phyloP scores from a whole-genome alignment of 2,888 invertebrate species.

The Macrophya alboannulata region DNA sequence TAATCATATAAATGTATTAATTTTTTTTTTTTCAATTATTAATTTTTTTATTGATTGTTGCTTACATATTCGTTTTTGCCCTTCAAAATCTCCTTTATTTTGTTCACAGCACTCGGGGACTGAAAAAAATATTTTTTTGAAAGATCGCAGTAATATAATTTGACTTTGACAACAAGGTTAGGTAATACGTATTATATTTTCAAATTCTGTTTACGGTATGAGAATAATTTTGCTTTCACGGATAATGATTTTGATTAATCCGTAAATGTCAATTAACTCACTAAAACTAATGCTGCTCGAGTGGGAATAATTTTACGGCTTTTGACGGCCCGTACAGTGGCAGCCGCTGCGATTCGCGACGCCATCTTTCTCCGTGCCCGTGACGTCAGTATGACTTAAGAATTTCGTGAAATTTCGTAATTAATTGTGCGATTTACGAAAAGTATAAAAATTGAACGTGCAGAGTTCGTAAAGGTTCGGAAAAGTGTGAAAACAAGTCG shows the following conservation, averaged over 20 bases:
- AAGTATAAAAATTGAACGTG: constrained; percentile 12
- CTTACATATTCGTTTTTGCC: constrained; percentile 88
- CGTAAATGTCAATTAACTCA: constrained; percentile 70
- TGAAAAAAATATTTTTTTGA: constrained; percentile 75
- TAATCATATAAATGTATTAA: neutral
- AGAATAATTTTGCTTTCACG: constrained; percentile 54
- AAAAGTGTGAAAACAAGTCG: constrained; percentile 13
- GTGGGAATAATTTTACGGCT: constrained; percentile 90
- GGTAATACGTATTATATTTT: constrained; percentile 29
- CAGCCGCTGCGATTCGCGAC: constrained; percentile 90
- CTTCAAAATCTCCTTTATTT: constrained; percentile 91
- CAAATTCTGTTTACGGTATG: neutral
- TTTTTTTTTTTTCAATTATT: too few species aligned
- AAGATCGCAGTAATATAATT: constrained; percentile 16
- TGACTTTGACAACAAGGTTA: constrained; percentile 53
- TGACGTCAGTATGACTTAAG: constrained; percentile 57
- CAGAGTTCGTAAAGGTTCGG: neutral
- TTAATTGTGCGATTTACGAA: constrained; percentile 43
- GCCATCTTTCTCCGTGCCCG: constrained; percentile 83
- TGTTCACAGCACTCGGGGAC: constrained; percentile 92
- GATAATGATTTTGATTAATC: constrained; percentile 61
- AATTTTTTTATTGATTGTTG: constrained; percentile 74
- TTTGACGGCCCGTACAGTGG: constrained; percentile 94
- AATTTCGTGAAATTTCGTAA: constrained; percentile 57
- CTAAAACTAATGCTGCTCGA: constrained; percentile 91